Evolutionary conservation across 2,888 invertebrate species (phyloP), one percentile per base, ranked within the genome.

Genomic region (Ophion slaviceki): DNA sequence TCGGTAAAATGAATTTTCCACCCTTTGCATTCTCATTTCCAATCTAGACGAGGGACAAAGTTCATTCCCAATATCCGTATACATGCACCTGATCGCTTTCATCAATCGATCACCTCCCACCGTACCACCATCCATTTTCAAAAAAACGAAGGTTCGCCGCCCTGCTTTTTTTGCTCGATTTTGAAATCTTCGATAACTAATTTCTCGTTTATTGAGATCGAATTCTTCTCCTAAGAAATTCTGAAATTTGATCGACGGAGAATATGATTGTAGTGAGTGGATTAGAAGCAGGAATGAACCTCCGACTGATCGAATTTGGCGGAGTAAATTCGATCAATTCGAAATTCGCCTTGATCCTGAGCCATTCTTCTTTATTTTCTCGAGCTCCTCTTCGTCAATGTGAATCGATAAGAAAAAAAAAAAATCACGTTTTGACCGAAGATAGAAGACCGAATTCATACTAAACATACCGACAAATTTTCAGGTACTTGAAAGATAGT

Each of bases 1-100:
- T 72, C 64, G 59, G 7, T 62, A 67, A 77, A 85, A 79, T 78
- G 64, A 70, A 79, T 75, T 85, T 70, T 80, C 71, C 57, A 70
- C 62, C 64, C 45, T 53, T 67, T 53, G 68, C 17, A 62, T 57
- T 59, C 64, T 24, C 66, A 40, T 10, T n/a, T 32, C 24, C n/a
- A 1, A 11, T 11, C 70, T 64, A 36, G 24, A 4, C 36, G 20
- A 47, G 47, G 47, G 47, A 47, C 14, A 45, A 71, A 70, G 70
- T 57, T 71, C 62, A 75, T 78, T 57, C 24, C 32, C n/a, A 28
- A 57, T 36, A 24, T 68, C 17, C 20, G 20, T 32, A 75, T 28
- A 45, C 45, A 28, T 14, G 8, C 20, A 47, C 62, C 17, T 68
- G 45, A 68, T 70, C 17, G 20, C n/a, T 62, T 57, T 64, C 36